Base-by-base conservation (phyloP, 92 coral and sea anemone species). In the Muricea muricata region DNA sequence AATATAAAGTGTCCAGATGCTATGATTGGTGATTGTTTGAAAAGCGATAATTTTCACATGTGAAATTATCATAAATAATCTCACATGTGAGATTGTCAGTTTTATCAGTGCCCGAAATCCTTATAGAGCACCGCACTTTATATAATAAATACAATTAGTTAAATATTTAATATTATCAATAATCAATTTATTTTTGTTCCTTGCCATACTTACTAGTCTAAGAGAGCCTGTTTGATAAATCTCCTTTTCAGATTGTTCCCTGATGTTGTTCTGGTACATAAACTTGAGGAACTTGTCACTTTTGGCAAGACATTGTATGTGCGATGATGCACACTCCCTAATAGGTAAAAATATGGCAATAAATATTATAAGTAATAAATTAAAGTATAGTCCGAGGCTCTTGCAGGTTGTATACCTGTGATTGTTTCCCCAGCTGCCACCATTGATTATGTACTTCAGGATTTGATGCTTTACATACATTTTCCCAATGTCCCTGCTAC, bases 231-330 rank as follows among this genome's bases (percentile, higher is more conserved):
- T 7, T 20, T 58, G 67, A 58, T 58, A 58, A 58, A 58, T 58
- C n/a, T 58, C 21, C n/a, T 58, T 58, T 58, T 58, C 67, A 58
- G 67, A 58, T 58, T 58, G 67, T 7, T 58, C n/a, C 67, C 67
- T 58, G 9, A 58, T 7, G 67, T 58, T 58, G 67, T 58, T 20
- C n/a, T 58, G 21, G 67, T 58, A 58, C 67, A 58, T 58, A 20
- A 58, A 58, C 67, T 58, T 58, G 7, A 58, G 6, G 9, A 58
- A 20, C 67, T 58, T 58, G 7, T 58, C 67, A n/a, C n/a, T 58
- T 20, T 58, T 58, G 7, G 67, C 67, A 58, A 6, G 21, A 6
- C 21, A 6, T 20, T 58, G 67, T 20, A 58, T 8, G 7, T 7
- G 7, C 7, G 21, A 20, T 58, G 67, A 58, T 58, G 50, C 67